Evolutionary conservation across 2,113 vertebrate genomes (phyloP), one percentile per base, ranked within the genome.

Genomic region (Triplophysa rosa): DNA sequence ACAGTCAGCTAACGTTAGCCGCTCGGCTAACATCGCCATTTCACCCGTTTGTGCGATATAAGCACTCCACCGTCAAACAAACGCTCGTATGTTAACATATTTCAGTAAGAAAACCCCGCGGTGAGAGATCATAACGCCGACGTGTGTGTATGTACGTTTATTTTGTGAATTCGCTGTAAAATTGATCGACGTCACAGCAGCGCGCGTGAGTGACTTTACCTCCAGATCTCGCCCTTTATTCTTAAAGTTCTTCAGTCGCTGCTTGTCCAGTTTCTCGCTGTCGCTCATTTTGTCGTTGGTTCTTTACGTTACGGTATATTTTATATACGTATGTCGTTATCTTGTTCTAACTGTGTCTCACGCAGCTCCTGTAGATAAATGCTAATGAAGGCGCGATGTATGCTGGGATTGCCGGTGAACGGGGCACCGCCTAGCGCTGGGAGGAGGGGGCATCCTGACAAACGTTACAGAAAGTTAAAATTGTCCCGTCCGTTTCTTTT

Each of bases 191-290:
- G 95, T 96, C 95, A 96, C 94, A 90, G 82, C 83, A 81, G 85
- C 91, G 80, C 84, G 72, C 66, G 77, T 59, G 70, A 69, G 70
- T 77, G 80, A 68, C 81, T 84, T 91, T 94, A 97, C 96, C 96
- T 98, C 96, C 91, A 97, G 91, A 94, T 98, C 96, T 82, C 96
- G 95, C 87, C 96, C 96, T 92, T 98, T 98, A 90, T 98, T 98
- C 93, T 98, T 98, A 92, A 98, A 98, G 93, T 98, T 97, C 93
- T 97, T 98, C 91, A 97, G 93, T 90, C 96, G 94, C 87, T 98
- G 96, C 93, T 98, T 98, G 92, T 98, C 96, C 92, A 96, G 92
- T 91, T 98, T 98, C 91, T 98, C 96, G 94, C 94, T 95, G 93
- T 98, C 96, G 84, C 95, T 95, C 96, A 97, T 97, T 92, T 92